Base-by-base conservation (phyloP, 2,797 vertebrate species). In the Notolabrus celidotus region DNA sequence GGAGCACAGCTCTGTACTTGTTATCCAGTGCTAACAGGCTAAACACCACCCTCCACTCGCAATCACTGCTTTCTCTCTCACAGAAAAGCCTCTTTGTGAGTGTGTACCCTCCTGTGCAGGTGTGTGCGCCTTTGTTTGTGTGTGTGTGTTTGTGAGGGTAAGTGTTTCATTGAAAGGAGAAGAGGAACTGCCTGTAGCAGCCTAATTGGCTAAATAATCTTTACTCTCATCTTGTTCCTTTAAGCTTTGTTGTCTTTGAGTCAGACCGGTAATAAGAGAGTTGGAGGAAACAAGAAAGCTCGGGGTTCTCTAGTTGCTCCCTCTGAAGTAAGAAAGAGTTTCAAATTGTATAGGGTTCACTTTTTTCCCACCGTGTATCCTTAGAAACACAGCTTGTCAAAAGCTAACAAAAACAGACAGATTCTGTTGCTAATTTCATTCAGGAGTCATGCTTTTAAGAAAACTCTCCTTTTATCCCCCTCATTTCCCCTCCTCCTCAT, bases 361-460 rank as follows among this genome's bases (percentile, higher is more conserved):
- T 67, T 68, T 63, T 74, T 31, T 67, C 78, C 78, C 47, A 6
- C 79, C 64, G 63, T 12, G 52, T 12, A 49, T 63, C 74, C 86
- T 87, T 71, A 67, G 80, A 83, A 84, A 83, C 54, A 53, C 47
- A 3, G 25, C 73, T 85, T 74, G 76, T 86, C 83, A 85, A 74
- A 88, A 80, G 82, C 77, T 67, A 83, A 80, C 64, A 71, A 67
- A 10, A 82, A 84, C 74, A 59, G 25, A 82, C 38, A 57, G 67
- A 85, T 83, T 90, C 81, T 86, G 87, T 91, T 79, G 84, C 88
- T 79, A 89, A 90, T 87, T 88, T 88, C 71, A 66, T 91, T 90
- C 85, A 90, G 33, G 27, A 50, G 67, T 79, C 56, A 0, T 55
- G 67, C 71, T 69, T 87, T 86, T 55, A 79, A 69, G 67, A 89